Percentiles rank a stretch among this genome's conserved stretches.
Evolutionary conservation across 2,888 invertebrate species (phyloP).

Genomic region (Parnassius orleans): DNA sequence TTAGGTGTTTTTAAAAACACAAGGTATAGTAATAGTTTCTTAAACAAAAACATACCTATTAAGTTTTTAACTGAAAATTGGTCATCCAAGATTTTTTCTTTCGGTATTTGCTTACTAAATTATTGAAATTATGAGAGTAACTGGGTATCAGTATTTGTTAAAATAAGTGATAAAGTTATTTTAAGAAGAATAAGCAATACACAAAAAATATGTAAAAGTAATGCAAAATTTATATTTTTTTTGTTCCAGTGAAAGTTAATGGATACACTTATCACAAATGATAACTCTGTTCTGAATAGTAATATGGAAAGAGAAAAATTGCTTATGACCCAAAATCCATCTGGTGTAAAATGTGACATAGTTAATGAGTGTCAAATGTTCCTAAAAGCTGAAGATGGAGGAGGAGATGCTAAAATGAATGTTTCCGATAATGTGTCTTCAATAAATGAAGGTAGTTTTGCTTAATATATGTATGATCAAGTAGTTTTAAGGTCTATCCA

Average conservation of each 20-base stretch:
- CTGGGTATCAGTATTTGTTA: no score
- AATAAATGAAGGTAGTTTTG: conserved; percentile 41
- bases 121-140: no score
- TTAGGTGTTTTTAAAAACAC: no score
- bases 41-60: no score
- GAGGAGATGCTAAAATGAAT: conserved; percentile 61
- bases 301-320: conserved; percentile 48
- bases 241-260: conserved; percentile 22
- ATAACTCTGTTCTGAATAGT: conserved; percentile 10
- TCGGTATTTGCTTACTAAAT: no score
- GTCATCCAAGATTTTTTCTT: no score
- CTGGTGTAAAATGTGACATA: conserved; percentile 59
- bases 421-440: conserved; percentile 41
- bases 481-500: background rate
- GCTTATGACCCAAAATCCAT: conserved; percentile 42
- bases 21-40: no score
- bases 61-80: no score
- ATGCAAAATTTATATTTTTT: no score
- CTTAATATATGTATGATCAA: background rate
- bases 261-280: conserved; percentile 33
- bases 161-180: no score
- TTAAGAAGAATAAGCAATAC: no score
- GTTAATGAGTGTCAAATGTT: conserved; percentile 72
- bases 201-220: no score
- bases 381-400: conserved; percentile 68